Percentiles rank a stretch among this genome's conserved stretches.
Evolutionary conservation across 2,113 vertebrate genomes (phyloP).

Genomic region (Solea solea): DNA sequence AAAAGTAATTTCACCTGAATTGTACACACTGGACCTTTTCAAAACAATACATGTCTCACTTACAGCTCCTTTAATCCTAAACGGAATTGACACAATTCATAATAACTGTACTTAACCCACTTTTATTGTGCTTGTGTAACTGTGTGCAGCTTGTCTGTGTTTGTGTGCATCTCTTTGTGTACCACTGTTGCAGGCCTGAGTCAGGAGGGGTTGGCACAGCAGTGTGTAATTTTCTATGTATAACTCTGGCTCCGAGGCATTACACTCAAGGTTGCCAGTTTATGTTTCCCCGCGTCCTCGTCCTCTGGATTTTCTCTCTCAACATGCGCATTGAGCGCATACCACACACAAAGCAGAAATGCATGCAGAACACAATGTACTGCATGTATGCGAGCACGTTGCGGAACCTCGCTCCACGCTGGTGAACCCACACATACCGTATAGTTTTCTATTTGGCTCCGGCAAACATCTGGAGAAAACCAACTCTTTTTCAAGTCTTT

Average conservation of each 20-base stretch:
- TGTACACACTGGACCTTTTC: too few relatives aligned
- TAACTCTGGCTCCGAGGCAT: slow-evolving; percentile 68
- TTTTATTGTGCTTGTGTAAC: not conserved
- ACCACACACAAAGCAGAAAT: slow-evolving; percentile 31
- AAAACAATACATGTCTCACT: too few relatives aligned
- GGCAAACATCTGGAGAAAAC: slow-evolving; percentile 1
- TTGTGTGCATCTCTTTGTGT: slow-evolving; percentile 39
- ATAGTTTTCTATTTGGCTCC: slow-evolving; percentile 3
- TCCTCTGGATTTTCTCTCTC: slow-evolving; percentile 7
- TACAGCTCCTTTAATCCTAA: too few relatives aligned
- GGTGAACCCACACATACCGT: not conserved
- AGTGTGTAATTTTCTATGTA: slow-evolving; percentile 83
- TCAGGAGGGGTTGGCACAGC: slow-evolving; percentile 61
- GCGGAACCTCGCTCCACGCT: not conserved
- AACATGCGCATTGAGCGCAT: slow-evolving; percentile 39
- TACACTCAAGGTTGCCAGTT: slow-evolving; percentile 53
- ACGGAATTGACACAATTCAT: too few relatives aligned
- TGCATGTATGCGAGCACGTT: not conserved
- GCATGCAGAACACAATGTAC: not conserved
- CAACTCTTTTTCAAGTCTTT: slow-evolving; percentile 1
- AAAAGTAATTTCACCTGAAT: too few relatives aligned
- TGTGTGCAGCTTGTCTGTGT: slow-evolving; percentile 22
- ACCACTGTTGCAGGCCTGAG: slow-evolving; percentile 34
- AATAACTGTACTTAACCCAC: not conserved
- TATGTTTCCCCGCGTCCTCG: slow-evolving; percentile 31